Base-by-base conservation (phyloP, 2,113 vertebrate genomes). In the Dermatemys mawii region DNA sequence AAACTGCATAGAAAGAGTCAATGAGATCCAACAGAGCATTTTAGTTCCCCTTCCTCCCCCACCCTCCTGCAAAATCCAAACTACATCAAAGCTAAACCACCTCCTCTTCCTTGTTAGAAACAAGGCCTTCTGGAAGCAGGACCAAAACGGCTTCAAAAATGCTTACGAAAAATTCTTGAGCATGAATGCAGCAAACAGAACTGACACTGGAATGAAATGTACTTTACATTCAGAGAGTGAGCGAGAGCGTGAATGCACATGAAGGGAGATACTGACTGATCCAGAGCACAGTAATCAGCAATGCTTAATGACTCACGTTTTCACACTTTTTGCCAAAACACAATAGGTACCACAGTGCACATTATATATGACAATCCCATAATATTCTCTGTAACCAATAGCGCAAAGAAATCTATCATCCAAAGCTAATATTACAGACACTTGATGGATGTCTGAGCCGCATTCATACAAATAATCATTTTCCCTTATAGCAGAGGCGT, bases 401-500 rank as follows among this genome's bases (percentile, higher is more conserved):
- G 53, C 50, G 19, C 27, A 8, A 27, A 22, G 67, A 93, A 91
- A 91, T 9, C 54, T n/a, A 22, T 83, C 75, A 13, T 81, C 83
- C 88, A 79, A 57, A 90, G 63, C 19, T 44, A 87, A 87, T 0
- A 24, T 80, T 82, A 24, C 76, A 67, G 22, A 38, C 78, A 8
- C 38, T 12, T 79, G 67, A 93, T 16, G 86, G 94, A 76, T 81
- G 83, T 24, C 46, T n/a, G 81, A 48, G 90, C 79, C 78, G 44
- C 11, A 27, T 48, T 83, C 84, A 54, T 4, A 83, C 2, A 49
- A 87, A 95, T 29, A 82, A 95, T 70, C 44, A 2, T 84, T 80
- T 97, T 49, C 78, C 80, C 2, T 7, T 24, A 4, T 24, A 54
- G 55, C 5, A 22, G 92, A 95, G 95, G 93, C 87, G 87, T 90